Evolutionary conservation across 1,140 invertebrate species (phyloP).

Genomic region (Pseudomyrmex sp.): DNA sequence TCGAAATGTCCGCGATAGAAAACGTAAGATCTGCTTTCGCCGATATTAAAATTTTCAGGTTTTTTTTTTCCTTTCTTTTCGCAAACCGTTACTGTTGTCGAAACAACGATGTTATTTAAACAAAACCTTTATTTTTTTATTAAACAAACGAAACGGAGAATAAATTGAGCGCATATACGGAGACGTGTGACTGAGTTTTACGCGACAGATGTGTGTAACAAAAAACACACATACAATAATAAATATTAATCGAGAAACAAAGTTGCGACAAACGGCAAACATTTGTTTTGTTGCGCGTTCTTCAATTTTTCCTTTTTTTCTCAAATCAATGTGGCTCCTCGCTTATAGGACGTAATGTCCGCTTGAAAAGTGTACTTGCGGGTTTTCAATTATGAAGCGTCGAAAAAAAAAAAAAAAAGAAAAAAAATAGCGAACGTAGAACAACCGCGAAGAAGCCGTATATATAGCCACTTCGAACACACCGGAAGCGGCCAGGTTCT

Average conservation of each 20-base stretch:
- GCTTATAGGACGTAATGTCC: neutral
- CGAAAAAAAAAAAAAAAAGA: neutral
- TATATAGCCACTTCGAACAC: neutral
- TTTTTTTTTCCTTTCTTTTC: neutral
- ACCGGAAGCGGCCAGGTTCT: constrained; percentile 69
- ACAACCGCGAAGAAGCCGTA: constrained; percentile 57
- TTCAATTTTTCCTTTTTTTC: no score
- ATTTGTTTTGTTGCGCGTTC: no score
- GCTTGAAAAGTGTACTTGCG: neutral
- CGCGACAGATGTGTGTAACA: neutral
- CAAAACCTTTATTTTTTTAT: neutral
- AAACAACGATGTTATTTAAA: neutral
- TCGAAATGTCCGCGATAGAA: constrained; percentile 22
- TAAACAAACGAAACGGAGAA: neutral
- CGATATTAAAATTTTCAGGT: neutral
- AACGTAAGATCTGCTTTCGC: constrained; percentile 11
- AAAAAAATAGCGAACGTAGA: neutral
- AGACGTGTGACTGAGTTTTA: no score
- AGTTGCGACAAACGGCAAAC: no score
- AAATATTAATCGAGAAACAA: no score
- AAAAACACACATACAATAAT: neutral
- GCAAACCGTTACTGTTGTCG: neutral
- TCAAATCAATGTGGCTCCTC: neutral
- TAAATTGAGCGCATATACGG: no score
- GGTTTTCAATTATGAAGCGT: constrained; percentile 30